These are phyloP conservation scores for Drosophila kikkawai DNA, from an alignment of 1,140 invertebrate species.

Conservation along the genomic window DNA sequence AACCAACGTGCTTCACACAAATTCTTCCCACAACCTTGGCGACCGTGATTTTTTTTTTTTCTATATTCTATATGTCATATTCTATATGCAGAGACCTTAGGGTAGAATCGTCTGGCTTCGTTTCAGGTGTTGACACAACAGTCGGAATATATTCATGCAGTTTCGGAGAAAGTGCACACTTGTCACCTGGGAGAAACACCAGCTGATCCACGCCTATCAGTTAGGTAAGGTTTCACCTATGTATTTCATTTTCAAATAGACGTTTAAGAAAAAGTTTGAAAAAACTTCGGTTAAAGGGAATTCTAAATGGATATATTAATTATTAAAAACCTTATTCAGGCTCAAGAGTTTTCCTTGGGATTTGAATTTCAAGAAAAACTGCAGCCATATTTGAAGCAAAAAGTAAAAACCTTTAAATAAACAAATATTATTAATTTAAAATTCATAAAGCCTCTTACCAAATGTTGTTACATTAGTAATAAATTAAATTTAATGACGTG, in stretches of 20 bases:
- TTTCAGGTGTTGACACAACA: conserved; percentile 11
- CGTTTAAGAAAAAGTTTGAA: neutral
- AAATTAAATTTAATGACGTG: conserved; percentile 4
- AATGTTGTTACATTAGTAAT: neutral
- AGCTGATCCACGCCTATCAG: conserved; percentile 40
- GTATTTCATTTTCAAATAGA: neutral
- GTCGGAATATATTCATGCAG: conserved; percentile 67
- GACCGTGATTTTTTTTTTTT: conserved; percentile 13
- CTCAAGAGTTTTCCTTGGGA: neutral
- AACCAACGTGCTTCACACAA: conserved; percentile 33
- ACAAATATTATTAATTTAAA: neutral
- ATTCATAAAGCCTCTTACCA: neutral
- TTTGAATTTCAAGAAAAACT: neutral
- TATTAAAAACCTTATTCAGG: neutral
- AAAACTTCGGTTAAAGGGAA: conserved; percentile 1
- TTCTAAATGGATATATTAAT: conserved; percentile 1
- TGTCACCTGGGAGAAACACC: conserved; percentile 57
- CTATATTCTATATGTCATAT: neutral
- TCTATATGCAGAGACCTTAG: conserved; percentile 27
- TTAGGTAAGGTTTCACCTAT: conserved; percentile 9
- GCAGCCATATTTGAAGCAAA: neutral
- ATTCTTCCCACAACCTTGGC: conserved; percentile 53
- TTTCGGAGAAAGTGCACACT: conserved; percentile 66
- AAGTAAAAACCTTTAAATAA: too few species aligned
- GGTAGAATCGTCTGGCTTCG: conserved; percentile 3